Conservation (phyloP, 1,140 invertebrate genomes). For the silkworm (Bombyx mori) region DNA sequence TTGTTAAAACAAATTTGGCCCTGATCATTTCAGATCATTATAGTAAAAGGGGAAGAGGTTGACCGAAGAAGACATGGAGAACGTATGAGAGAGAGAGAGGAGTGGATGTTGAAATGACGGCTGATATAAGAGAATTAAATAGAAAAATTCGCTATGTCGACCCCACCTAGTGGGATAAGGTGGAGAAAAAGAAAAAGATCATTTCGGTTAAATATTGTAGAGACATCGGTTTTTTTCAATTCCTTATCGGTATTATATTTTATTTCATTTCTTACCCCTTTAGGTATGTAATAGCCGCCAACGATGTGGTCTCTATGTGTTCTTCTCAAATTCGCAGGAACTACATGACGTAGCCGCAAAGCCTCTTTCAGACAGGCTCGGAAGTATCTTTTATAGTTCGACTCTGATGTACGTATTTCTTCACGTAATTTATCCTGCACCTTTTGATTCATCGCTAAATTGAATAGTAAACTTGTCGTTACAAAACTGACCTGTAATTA, state of each 20-base stretch:
- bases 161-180: too few relatives aligned
- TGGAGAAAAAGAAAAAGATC: too few relatives aligned
- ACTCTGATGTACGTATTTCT: constrained; percentile 29
- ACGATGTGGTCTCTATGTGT: constrained; percentile 71
- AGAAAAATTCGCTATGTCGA: too few relatives aligned
- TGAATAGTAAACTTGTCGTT: constrained; percentile 36
- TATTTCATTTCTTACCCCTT: constrained; percentile 67
- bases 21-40: too few relatives aligned
- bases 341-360: constrained; percentile 71
- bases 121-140: too few relatives aligned
- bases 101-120: too few relatives aligned
- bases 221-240: too few relatives aligned
- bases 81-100: too few relatives aligned
- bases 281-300: constrained; percentile 72
- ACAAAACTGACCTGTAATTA: constrained; percentile 37
- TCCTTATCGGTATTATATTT: neutral
- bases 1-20: too few relatives aligned
- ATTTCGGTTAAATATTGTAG: too few relatives aligned
- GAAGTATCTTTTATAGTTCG: constrained; percentile 61
- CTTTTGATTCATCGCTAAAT: constrained; percentile 37
- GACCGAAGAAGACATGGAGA: too few relatives aligned
- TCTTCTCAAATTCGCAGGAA: constrained; percentile 66
- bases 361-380: constrained; percentile 78
- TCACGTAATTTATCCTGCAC: constrained; percentile 44
- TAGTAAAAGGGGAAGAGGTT: too few relatives aligned